Evolutionary conservation across 2,113 vertebrate species (phyloP).

Genomic region (Podiceps cristatus): DNA sequence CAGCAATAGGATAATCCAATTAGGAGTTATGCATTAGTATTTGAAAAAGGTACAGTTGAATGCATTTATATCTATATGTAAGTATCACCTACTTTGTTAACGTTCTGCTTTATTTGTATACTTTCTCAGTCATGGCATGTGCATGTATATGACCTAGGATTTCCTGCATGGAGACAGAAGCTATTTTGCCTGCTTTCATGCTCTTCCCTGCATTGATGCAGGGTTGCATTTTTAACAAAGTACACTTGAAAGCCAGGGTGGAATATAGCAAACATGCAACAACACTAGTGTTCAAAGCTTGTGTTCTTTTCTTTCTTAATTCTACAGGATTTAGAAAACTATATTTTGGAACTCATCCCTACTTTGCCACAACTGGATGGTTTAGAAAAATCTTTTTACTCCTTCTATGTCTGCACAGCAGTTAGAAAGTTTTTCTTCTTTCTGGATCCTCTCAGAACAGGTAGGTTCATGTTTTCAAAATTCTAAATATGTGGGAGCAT

Average conservation of each 20-base stretch:
- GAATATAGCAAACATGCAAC: neutral
- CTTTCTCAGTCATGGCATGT: neutral
- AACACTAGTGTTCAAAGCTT: neutral
- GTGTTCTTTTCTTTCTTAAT: constrained; percentile 17
- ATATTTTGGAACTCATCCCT: constrained; percentile 97
- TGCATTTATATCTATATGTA: neutral
- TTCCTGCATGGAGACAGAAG: neutral
- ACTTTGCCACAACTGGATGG: constrained; percentile 96
- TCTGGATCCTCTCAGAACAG: constrained; percentile 95
- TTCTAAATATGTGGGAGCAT: neutral
- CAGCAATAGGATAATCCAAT: neutral
- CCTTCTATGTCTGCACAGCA: constrained; percentile 97
- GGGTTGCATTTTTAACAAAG: neutral
- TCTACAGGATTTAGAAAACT: constrained; percentile 96
- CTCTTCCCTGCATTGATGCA: neutral
- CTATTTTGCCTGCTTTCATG: neutral
- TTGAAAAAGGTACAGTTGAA: neutral
- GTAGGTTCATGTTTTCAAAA: constrained; percentile 63
- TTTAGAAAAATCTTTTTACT: constrained; percentile 98
- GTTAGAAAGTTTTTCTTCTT: constrained; percentile 99
- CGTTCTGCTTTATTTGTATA: neutral
- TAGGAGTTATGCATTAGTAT: neutral
- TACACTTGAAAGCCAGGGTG: neutral
- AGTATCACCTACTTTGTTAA: neutral
- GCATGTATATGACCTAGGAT: neutral